Conservation (phyloP, 2,113 vertebrate genomes). For the Hiodon alosoides region DNA sequence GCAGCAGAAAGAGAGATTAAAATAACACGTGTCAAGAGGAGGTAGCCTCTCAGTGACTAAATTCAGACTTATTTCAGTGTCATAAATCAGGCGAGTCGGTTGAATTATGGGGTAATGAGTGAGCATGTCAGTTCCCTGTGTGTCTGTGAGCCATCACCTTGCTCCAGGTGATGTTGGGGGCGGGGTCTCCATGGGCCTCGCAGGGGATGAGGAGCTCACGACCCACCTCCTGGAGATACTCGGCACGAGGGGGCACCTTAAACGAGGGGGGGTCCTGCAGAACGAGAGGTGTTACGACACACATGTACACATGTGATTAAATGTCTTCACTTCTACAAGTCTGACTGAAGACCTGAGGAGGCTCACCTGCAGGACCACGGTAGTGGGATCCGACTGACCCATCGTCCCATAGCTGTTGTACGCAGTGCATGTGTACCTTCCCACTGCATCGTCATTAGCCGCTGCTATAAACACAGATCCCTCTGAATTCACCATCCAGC, state of each 20-base stretch:
- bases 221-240: slow-evolving; percentile 92
- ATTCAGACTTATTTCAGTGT: too few relatives aligned
- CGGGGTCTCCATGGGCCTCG: slow-evolving; percentile 70
- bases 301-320: not conserved
- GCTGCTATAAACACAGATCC: slow-evolving; percentile 79
- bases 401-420: slow-evolving; percentile 91
- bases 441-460: slow-evolving; percentile 82
- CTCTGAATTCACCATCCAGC: slow-evolving; percentile 77
- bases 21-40: too few relatives aligned
- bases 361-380: slow-evolving; percentile 80
- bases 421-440: slow-evolving; percentile 83
- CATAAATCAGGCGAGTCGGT: too few relatives aligned
- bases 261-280: slow-evolving; percentile 81
- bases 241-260: slow-evolving; percentile 66
- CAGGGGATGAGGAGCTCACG: slow-evolving; percentile 83
- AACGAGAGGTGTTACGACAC: not conserved
- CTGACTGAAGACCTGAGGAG: not conserved
- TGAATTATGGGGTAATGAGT: not conserved
- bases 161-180: slow-evolving; percentile 76
- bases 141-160: slow-evolving; percentile 64
- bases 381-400: slow-evolving; percentile 75
- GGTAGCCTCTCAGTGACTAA: too few relatives aligned
- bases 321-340: not conserved
- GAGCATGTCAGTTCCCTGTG: not conserved
- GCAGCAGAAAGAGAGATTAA: not conserved